phyloP scores from a whole-genome alignment of 2,113 vertebrate genomes.

The Gallinago media region DNA sequence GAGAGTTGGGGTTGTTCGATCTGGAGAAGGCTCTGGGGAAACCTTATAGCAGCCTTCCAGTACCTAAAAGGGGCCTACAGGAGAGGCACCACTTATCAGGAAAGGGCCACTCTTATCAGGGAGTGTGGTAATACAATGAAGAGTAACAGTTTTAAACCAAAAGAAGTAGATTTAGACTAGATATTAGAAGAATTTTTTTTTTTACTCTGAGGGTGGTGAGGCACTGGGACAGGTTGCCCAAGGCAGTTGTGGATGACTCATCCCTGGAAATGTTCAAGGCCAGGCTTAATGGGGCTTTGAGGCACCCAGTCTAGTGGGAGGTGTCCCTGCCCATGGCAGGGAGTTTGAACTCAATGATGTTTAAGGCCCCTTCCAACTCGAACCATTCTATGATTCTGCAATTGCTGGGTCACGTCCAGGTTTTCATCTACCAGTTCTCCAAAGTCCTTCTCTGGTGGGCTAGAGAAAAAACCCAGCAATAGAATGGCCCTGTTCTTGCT shows the following conservation, averaged over 20 bases:
- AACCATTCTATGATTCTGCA: not conserved
- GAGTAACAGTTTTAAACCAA: not conserved
- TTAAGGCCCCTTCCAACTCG: not conserved
- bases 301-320: not conserved
- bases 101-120: not conserved
- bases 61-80: not conserved
- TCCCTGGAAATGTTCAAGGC: not conserved
- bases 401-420: rapidly evolving
- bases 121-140: not conserved
- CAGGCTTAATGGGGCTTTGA: not conserved
- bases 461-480: no score
- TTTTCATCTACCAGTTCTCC: rapidly evolving
- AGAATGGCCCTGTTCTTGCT: rapidly evolving
- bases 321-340: not conserved
- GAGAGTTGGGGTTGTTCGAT: not conserved
- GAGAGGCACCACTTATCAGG: not conserved
- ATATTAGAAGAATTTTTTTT: not conserved
- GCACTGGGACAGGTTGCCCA: not conserved
- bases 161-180: not conserved
- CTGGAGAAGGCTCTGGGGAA: not conserved
- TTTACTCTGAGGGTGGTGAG: not conserved
- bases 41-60: not conserved
- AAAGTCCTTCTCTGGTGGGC: rapidly evolving
- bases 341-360: not conserved
- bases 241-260: not conserved